Conservation (phyloP, 2,888 invertebrate genomes). For the Gandaritis pyraliata region DNA sequence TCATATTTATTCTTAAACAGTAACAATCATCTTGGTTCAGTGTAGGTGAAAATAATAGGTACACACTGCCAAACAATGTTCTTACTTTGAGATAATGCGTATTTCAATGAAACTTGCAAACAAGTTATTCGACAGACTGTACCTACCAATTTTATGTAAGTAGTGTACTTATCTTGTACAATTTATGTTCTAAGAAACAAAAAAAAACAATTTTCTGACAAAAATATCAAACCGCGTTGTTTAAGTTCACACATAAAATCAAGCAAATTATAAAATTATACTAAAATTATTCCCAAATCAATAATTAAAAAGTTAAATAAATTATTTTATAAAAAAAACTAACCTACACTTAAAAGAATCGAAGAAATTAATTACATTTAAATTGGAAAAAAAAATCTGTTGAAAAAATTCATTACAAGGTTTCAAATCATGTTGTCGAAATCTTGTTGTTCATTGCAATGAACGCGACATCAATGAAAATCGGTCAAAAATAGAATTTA, state of each 20-base stretch:
- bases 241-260: slow-evolving; percentile 15
- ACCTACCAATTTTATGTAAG: neutral
- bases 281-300: slow-evolving; percentile 25
- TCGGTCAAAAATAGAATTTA: too few relatives aligned
- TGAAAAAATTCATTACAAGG: neutral
- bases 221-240: neutral
- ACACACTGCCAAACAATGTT: neutral
- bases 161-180: neutral
- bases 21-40: neutral
- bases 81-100: too few relatives aligned
- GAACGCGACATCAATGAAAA: too few relatives aligned
- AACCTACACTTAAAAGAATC: slow-evolving; percentile 15
- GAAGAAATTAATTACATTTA: neutral
- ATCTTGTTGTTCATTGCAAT: too few relatives aligned
- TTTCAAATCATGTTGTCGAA: too few relatives aligned
- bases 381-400: too few relatives aligned
- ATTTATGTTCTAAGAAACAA: neutral
- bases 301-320: slow-evolving; percentile 30
- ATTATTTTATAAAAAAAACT: slow-evolving; percentile 29
- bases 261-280: slow-evolving; percentile 18
- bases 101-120: neutral
- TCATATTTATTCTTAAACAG: slow-evolving; percentile 5
- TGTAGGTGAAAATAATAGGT: neutral
- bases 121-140: neutral
- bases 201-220: slow-evolving; percentile 2